A percentile compares a stretch with the other conserved stretches of the same genome.
Conservation (phyloP, 2,888 invertebrate species). For the Hypomecis atomaria region DNA sequence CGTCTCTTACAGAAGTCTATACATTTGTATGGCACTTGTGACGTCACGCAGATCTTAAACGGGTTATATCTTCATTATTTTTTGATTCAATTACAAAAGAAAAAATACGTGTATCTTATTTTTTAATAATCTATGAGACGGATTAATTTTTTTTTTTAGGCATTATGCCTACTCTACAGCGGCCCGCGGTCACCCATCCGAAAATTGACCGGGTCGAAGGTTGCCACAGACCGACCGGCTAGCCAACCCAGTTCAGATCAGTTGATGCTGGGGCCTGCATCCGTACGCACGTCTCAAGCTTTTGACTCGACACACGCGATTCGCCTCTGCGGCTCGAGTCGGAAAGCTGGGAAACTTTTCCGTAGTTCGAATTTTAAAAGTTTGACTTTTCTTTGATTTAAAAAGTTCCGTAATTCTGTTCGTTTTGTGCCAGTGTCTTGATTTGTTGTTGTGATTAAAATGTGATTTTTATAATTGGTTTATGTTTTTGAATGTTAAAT, state of each 20-base stretch:
- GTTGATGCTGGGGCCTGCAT: slow-evolving; percentile 61
- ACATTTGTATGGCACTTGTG: no score
- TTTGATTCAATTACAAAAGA: no score
- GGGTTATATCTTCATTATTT: no score
- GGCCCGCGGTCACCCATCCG: slow-evolving; percentile 6
- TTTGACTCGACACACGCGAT: no score
- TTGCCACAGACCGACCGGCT: background rate
- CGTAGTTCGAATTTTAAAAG: slow-evolving; percentile 2
- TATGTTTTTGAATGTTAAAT: background rate
- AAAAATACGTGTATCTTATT: no score
- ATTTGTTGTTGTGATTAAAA: background rate
- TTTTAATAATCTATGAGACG: no score
- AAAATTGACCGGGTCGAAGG: slow-evolving; percentile 3
- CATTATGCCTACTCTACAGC: no score
- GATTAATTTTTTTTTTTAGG: no score
- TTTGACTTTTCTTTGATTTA: background rate
- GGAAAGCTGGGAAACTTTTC: slow-evolving; percentile 17
- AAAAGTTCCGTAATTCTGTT: background rate
- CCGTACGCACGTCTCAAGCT: slow-evolving; percentile 49
- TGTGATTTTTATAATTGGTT: background rate
- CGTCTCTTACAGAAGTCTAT: no score
- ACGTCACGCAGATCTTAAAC: no score
- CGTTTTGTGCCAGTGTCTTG: slow-evolving; percentile 19
- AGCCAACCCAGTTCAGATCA: slow-evolving; percentile 31
- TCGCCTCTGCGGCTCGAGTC: background rate